Percentiles rank a stretch among this genome's conserved stretches.
phyloP scores from a whole-genome alignment of 2,797 vertebrate species.

The Podarcis lilfordi region DNA sequence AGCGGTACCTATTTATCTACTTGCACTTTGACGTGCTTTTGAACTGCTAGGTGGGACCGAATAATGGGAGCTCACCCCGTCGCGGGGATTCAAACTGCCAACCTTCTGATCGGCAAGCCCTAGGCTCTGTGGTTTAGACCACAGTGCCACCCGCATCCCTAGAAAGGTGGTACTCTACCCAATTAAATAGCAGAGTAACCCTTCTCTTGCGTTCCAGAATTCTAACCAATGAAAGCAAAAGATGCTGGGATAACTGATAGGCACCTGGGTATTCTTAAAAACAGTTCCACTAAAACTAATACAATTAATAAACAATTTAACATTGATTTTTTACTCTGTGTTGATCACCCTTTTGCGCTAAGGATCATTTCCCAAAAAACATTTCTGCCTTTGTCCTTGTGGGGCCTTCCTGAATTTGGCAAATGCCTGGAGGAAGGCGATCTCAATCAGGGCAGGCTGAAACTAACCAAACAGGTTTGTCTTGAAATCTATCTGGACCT shows the following conservation, averaged over 20 bases:
- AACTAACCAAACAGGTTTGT: constrained; percentile 18
- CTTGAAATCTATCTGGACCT: background rate
- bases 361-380: background rate
- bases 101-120: too few relatives aligned
- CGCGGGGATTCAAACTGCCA: too few relatives aligned
- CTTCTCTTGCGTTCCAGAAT: background rate
- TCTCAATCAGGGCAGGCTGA: background rate
- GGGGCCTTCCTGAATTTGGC: background rate
- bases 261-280: background rate
- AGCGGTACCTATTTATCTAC: too few relatives aligned
- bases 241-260: background rate
- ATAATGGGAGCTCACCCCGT: too few relatives aligned
- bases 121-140: too few relatives aligned
- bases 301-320: too few relatives aligned
- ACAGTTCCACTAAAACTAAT: background rate
- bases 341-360: background rate
- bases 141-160: too few relatives aligned
- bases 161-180: too few relatives aligned
- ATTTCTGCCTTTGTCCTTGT: background rate
- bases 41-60: too few relatives aligned
- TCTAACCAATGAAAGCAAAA: background rate
- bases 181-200: background rate
- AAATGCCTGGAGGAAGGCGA: background rate
- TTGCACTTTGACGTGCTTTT: too few relatives aligned
- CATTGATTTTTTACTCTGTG: too few relatives aligned